A percentile compares a stretch with the other conserved stretches of the same genome.
Evolutionary conservation across 2,113 vertebrate species (phyloP).

Genomic region (Mola mola): DNA sequence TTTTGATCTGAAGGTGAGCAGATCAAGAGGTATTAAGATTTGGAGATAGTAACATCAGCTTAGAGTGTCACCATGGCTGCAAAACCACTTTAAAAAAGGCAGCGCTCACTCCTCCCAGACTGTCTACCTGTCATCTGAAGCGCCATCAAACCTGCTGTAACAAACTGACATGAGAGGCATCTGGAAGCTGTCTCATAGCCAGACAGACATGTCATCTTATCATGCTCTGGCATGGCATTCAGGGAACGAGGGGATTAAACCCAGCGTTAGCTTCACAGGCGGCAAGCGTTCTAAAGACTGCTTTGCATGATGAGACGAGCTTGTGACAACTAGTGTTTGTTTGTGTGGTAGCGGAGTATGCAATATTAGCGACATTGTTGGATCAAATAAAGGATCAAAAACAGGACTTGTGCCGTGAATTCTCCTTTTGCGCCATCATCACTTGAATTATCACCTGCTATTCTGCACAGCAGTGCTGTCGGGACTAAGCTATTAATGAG

Average conservation of each 20-base stretch:
- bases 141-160: conserved; percentile 57
- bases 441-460: too few relatives aligned
- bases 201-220: conserved; percentile 70
- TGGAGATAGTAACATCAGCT: conserved; percentile 39
- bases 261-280: conserved; percentile 47
- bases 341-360: background rate
- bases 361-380: conserved; percentile 4
- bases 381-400: conserved; percentile 6
- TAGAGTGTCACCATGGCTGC: conserved; percentile 40
- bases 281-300: conserved; percentile 15
- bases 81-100: conserved; percentile 59
- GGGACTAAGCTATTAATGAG: too few relatives aligned
- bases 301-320: conserved; percentile 42
- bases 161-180: conserved; percentile 65
- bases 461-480: background rate
- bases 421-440: background rate
- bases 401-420: background rate
- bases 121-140: conserved; percentile 70
- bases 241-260: conserved; percentile 58
- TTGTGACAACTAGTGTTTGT: conserved; percentile 43
- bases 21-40: conserved; percentile 29
- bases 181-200: conserved; percentile 65
- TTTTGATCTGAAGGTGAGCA: conserved; percentile 18
- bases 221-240: conserved; percentile 47
- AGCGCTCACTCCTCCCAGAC: conserved; percentile 45